Base-by-base conservation (phyloP, 1,140 invertebrate genomes). In the Drosophila lacteicornis region DNA sequence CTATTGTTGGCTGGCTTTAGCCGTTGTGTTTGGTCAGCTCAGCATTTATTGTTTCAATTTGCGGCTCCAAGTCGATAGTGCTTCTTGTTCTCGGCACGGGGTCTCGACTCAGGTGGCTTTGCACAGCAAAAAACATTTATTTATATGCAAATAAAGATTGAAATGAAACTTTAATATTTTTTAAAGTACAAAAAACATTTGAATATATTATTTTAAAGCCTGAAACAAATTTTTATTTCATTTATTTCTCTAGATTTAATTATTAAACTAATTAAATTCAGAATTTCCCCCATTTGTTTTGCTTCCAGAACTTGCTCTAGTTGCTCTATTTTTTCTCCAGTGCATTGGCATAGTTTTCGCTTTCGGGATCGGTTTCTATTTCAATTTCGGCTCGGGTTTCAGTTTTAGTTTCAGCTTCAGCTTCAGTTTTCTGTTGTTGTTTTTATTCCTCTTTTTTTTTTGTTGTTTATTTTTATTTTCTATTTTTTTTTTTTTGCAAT, bases 41-140 rank as follows among this genome's bases (percentile, higher is more conserved):
- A 49, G 46, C 59, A 36, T 67, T 80, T 76, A 63, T 58, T 84
- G 69, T 65, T 78, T 25, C 51, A 82, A 82, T 82, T 81, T 81
- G 57, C 56, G 63, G 45, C 43, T 56, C 59, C n/a, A 71, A 71
- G 69, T 71, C 43, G 50, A 55, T 56, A 40, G 19, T 40, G 56
- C 27, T 61, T 51, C 57, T 61, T 61, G 63, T 56, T 57, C 36
- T 51, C 30, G 70, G 70, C 22, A 75, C 22, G 38, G 50, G 33
- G 43, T 38, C 19, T 36, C 13, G 9, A 49, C 43, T 38, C 43
- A 67, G 61, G 45, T 70, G 43, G 60, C 66, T 66, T 3, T 50
- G 36, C 51, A 57, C 67, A 2, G 11, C 30, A 45, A 45, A 25
- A 40, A 50, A 30, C 13, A 25, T 4, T 3, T 3, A 25, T 25